Base-by-base conservation (phyloP, 1,140 invertebrate genomes). In the Leptopilina clavipes region DNA sequence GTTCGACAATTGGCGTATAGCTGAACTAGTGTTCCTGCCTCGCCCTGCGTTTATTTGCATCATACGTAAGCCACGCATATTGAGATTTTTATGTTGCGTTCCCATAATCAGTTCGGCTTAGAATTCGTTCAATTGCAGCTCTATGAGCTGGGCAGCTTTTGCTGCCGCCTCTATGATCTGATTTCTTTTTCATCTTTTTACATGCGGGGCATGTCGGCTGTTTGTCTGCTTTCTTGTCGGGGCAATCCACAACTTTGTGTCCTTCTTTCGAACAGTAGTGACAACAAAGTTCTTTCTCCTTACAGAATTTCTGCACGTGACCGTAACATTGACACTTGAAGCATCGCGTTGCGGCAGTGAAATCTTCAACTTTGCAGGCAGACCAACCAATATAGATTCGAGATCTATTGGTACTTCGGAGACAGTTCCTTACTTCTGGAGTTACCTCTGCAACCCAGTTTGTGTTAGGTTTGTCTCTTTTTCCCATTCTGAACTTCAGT, bases 311-410 rank as follows among this genome's bases (percentile, higher is more conserved):
- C 25, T 31, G 25, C 25, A 31, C 25, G 5, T 31, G 25, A 1
- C 25, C 25, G 25, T 31, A 31, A 0, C 12, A 7, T 45, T 85
- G 81, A 22, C 82, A 85, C 10, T 81, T 83, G 14, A 76, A 85
- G 25, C 79, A 85, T 6, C 81, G 11, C 0, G 74, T 81, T 0
- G 79, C 8, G 0, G 17, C 70, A 0, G 73, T 12, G 11, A 71
- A 83, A 11, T 84, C 82, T 11, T 73, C 22, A 0, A 78, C 18
- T 10, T 70, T 14, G 40, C 79, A 83, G 0, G 73, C 52, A 0
- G 17, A 5, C 73, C 73, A 79, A 0, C 74, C 79, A 7, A 84
- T 31, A 19, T 76, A 80, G 0, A 83, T 0, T 3, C 78, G 71
- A 1, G 12, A 14, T 48, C 65, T 76, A 1, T 72, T 17, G 7